Evolutionary conservation across 2,888 invertebrate species (phyloP).

Genomic region (Therioaphis trifolii): DNA sequence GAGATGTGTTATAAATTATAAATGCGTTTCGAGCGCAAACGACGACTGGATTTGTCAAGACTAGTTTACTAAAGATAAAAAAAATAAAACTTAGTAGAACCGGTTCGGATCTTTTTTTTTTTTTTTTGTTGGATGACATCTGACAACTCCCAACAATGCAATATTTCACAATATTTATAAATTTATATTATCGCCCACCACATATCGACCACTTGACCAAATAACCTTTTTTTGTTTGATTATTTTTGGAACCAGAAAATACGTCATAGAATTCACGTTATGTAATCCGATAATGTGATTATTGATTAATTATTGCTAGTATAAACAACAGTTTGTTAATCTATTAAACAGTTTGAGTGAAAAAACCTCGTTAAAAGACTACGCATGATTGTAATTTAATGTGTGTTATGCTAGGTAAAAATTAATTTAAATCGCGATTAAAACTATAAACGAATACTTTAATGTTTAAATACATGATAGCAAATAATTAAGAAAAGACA

Average conservation of each 20-base stretch:
- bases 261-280: background rate
- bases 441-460: background rate
- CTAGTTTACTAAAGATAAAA: constrained; percentile 52
- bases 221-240: constrained; percentile 21
- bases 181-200: constrained; percentile 53
- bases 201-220: constrained; percentile 17
- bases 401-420: too few relatives aligned
- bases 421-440: background rate
- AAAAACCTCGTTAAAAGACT: too few relatives aligned
- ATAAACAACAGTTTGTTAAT: too few relatives aligned
- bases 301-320: too few relatives aligned
- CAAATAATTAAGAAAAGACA: background rate
- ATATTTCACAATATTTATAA: constrained; percentile 62
- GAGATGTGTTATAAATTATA: constrained; percentile 59
- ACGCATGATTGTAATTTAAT: too few relatives aligned
- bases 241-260: background rate
- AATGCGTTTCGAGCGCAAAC: constrained; percentile 51
- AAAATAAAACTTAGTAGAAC: constrained; percentile 44
- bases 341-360: too few relatives aligned
- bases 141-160: constrained; percentile 57
- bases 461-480: background rate
- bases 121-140: constrained; percentile 50
- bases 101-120: constrained; percentile 44
- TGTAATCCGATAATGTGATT: too few relatives aligned
- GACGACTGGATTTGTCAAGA: constrained; percentile 61